Evolutionary conservation across 2,888 invertebrate genomes (phyloP), one percentile per base, ranked within the genome.

Genomic region (Leptinotarsa juncta): DNA sequence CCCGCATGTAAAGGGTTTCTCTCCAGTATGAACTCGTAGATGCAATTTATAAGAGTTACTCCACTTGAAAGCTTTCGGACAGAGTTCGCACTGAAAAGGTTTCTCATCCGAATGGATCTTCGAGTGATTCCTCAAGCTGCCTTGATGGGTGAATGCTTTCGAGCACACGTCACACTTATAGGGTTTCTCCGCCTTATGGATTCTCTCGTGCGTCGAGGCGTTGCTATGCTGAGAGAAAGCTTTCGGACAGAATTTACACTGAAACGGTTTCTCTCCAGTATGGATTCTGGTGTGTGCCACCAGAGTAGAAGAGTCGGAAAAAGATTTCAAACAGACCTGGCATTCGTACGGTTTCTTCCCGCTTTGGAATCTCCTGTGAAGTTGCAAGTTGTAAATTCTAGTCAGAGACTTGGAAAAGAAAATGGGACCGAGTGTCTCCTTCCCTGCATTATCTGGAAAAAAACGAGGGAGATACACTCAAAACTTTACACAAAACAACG

Each of bases 391-490:
- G 42, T 42, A 42, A 42, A 42, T 42, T 42, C 42, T 42, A 42
- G 42, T 42, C 2, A 42, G 42, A 42, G 42, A 42, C 42, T 42
- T 42, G 10, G 42, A 42, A 42, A 10, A 42, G 42, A 42, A 42
- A 42, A 42, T 42, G 42, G 42, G 42, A 42, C 42, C 53, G 5
- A 16, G 53, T 2, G n/a, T 53, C n/a, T n/a, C 7, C 16, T 53
- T 53, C n/a, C n/a, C 16, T 16, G 62, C 16, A 62, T 62, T 32
- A 26, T 65, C 48, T 65, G 65, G 65, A 53, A 53, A 53, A 53
- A 53, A 53, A 53, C 18, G 53, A 53, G 53, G 53, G n/a, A 53
- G 53, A 5, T 53, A 53, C n/a, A n/a, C 51, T 65, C 65, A 16
- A 65, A 65, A 65, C 4, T 12, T 32, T 42, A 20, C 7, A 20